Percentiles rank a stretch among this genome's conserved stretches.
Conservation (phyloP, 2,113 vertebrate species). For the Ictalurus punctatus region DNA sequence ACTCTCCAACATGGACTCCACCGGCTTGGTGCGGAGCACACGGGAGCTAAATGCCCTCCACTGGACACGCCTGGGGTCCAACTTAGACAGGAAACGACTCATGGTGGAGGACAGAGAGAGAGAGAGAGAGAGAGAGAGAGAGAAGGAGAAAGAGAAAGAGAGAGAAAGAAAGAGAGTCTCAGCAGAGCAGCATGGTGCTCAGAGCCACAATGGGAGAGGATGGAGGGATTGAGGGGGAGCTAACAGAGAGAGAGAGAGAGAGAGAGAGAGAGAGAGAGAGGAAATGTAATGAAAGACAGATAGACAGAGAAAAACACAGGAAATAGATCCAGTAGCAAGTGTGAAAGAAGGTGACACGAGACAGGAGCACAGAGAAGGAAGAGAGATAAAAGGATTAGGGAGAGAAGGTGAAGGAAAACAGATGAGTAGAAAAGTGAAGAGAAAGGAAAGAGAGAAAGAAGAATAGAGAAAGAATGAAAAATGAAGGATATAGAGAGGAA, state of each 20-base stretch:
- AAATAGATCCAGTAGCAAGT: neutral
- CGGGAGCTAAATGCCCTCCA: constrained; percentile 81
- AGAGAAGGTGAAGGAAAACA: neutral
- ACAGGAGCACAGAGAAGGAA: neutral
- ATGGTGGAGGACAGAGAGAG: constrained; percentile 58
- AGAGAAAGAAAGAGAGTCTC: constrained; percentile 7
- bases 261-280: neutral
- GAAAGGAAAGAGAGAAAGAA: neutral
- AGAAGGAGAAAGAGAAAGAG: neutral
- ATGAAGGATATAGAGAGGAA: neutral
- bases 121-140: neutral
- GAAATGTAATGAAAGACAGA: neutral
- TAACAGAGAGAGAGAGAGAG: neutral
- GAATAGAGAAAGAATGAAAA: neutral
- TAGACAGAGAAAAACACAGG: neutral
- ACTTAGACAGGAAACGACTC: constrained; percentile 74
- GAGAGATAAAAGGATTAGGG: neutral
- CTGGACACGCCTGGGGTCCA: constrained; percentile 81
- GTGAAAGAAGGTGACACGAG: neutral
- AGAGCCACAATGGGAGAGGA: neutral
- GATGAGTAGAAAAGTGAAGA: neutral
- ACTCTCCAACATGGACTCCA: constrained; percentile 87
- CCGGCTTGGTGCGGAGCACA: constrained; percentile 88
- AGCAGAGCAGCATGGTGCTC: neutral
- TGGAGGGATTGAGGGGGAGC: neutral